Evolutionary conservation across 2,888 invertebrate species (phyloP).

Genomic region (Crepidodera aurea): DNA sequence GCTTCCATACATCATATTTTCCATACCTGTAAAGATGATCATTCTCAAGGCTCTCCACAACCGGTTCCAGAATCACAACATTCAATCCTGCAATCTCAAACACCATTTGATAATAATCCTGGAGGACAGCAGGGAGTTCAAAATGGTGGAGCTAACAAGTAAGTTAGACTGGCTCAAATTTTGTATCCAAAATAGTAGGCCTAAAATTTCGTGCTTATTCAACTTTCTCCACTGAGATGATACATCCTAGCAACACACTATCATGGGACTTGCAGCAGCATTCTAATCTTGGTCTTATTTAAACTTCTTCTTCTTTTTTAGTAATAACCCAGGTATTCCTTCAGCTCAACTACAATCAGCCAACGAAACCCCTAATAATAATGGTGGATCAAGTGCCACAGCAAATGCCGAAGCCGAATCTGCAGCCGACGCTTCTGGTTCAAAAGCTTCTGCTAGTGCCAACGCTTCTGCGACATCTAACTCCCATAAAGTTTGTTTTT

Average conservation of each 20-base stretch:
- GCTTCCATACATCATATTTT: neutral
- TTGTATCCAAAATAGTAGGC: neutral
- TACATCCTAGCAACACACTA: no score
- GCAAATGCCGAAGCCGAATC: neutral
- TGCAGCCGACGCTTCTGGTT: neutral
- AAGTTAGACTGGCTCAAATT: neutral
- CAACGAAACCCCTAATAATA: neutral
- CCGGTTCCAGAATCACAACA: no score
- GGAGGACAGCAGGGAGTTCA: neutral
- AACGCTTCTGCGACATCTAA: neutral
- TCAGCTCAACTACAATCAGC: neutral
- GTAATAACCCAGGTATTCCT: neutral
- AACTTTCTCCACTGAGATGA: no score
- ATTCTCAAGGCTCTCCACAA: neutral
- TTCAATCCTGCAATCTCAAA: no score
- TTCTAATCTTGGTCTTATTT: no score
- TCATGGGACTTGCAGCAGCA: no score
- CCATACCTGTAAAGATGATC: neutral
- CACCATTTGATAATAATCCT: neutral
- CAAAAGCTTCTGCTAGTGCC: neutral
- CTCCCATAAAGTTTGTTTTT: conserved; percentile 13
- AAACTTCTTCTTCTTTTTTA: no score
- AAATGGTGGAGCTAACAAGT: neutral
- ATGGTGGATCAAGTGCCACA: neutral
- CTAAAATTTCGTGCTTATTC: no score